Conservation (phyloP, 64 coral and sea anemone genomes). For the Anthopleura sola region DNA sequence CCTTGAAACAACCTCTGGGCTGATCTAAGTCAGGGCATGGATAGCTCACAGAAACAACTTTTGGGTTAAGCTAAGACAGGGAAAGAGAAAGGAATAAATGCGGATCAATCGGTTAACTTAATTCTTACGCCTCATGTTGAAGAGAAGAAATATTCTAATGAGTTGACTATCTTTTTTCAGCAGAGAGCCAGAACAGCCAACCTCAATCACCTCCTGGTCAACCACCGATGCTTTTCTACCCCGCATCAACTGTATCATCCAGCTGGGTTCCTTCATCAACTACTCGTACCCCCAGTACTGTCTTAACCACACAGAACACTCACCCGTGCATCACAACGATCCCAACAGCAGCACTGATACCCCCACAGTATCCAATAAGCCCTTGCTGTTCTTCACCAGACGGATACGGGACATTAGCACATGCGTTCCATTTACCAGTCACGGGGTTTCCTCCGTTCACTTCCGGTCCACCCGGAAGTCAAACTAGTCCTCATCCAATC, state of each 20-base stretch:
- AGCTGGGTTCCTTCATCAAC: constrained; percentile 20
- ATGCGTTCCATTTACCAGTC: constrained; percentile 53
- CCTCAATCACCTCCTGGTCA: constrained; percentile 9
- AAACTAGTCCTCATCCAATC: constrained; percentile 10
- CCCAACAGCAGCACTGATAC: constrained; percentile 34
- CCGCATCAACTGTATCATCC: constrained; percentile 9
- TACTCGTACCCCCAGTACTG: constrained; percentile 45
- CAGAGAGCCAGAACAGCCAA: constrained; percentile 25
- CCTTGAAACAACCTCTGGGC: too few relatives aligned
- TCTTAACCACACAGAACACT: constrained; percentile 45
- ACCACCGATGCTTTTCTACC: background rate
- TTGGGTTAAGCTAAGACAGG: too few relatives aligned
- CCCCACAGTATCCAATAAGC: constrained; percentile 70
- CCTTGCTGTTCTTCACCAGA: constrained; percentile 76
- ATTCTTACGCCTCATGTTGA: too few relatives aligned
- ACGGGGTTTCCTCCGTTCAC: constrained; percentile 44
- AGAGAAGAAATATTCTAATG: too few relatives aligned
- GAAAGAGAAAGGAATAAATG: too few relatives aligned
- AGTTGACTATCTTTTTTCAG: background rate
- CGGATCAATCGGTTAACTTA: too few relatives aligned
- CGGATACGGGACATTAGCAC: constrained; percentile 67
- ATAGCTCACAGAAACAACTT: too few relatives aligned
- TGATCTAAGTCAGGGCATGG: too few relatives aligned
- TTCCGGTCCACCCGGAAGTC: background rate
- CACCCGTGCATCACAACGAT: constrained; percentile 66